A percentile compares a stretch with the other conserved stretches of the same genome.
These are phyloP conservation scores for Hydropotes inermis DNA, from an alignment of 2,113 vertebrate genomes.

Conservation along the genomic window DNA sequence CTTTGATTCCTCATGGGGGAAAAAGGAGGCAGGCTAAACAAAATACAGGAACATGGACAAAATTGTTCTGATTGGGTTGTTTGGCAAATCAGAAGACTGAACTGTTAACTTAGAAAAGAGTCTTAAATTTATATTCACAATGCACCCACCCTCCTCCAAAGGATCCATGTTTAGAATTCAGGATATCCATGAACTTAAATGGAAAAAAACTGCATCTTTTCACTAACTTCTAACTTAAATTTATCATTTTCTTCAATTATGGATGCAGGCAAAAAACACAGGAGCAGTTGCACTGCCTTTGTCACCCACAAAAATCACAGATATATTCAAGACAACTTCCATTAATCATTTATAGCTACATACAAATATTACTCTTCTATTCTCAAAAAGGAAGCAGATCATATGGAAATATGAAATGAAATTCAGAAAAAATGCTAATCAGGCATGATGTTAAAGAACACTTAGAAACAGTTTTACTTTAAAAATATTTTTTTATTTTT, in stretches of 20 bases:
- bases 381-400: not conserved
- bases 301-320: not conserved
- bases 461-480: not conserved
- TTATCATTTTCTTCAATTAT: not conserved
- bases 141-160: not conserved
- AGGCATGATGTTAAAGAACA: not conserved
- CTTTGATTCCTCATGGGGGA: not conserved
- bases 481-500: not conserved
- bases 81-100: not conserved
- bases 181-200: not conserved
- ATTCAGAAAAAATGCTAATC: not conserved
- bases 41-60: not conserved
- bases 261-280: not conserved
- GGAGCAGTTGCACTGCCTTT: not conserved
- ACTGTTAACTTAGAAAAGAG: not conserved
- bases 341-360: not conserved
- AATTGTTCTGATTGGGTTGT: not conserved
- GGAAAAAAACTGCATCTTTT: not conserved
- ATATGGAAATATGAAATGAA: not conserved
- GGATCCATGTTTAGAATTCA: not conserved
- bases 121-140: not conserved
- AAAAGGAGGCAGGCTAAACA: not conserved
- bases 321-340: not conserved
- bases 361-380: not conserved
- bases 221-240: constrained; percentile 13